These are phyloP conservation scores for Epinotia ramella DNA, from an alignment of 2,888 invertebrate genomes.

Conservation along the genomic window DNA sequence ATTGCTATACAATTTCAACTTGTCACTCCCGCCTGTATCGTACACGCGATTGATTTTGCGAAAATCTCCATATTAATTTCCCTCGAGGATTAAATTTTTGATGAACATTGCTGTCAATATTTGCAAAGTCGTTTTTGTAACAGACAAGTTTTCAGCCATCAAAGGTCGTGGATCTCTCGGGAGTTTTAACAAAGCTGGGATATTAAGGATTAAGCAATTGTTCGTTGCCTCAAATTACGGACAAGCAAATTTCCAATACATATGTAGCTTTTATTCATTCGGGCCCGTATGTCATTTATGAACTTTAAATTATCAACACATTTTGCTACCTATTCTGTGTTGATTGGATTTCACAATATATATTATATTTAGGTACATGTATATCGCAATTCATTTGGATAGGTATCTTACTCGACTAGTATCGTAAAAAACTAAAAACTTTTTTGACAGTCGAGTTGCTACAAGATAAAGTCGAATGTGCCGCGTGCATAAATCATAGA, in stretches of 20 bases:
- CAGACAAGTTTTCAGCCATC: constrained; percentile 12
- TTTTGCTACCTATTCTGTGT: not conserved
- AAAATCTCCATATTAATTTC: constrained; percentile 43
- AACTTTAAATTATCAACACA: not conserved
- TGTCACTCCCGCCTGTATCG: constrained; percentile 17
- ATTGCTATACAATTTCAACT: not conserved
- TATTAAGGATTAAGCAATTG: constrained; percentile 20
- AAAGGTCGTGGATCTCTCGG: constrained; percentile 9
- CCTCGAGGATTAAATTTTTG: constrained; percentile 31
- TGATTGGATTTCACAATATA: not conserved
- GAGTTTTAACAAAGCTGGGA: constrained; percentile 19
- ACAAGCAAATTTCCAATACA: constrained; percentile 7
- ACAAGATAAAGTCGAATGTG: no score
- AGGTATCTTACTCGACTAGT: no score
- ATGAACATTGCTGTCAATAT: constrained; percentile 40
- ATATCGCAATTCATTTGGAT: not conserved
- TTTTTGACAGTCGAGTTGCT: no score
- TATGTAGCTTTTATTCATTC: not conserved
- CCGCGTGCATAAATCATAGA: no score
- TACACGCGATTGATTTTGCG: constrained; percentile 35
- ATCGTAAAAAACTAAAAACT: not conserved
- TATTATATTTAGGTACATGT: no score
- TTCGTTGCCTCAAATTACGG: not conserved
- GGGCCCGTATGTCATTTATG: not conserved
- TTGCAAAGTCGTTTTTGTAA: constrained; percentile 19